Percentiles rank a stretch among this genome's conserved stretches.
Conservation (phyloP, 2,888 invertebrate species). For the Strigamia maritima region DNA sequence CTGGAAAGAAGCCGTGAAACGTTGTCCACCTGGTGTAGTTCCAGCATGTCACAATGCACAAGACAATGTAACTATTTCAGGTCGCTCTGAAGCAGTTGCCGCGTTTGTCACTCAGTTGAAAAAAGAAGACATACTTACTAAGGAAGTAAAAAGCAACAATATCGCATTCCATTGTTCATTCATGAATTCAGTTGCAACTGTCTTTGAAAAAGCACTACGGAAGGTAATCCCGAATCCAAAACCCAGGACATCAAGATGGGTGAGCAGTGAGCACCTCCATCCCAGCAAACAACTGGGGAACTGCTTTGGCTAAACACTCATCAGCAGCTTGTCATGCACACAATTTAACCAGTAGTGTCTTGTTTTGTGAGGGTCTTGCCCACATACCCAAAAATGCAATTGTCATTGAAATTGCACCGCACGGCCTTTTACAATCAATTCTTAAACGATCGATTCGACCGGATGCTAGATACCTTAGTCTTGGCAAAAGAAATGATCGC, state of each 20-base stretch:
- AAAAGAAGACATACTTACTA: constrained; percentile 76
- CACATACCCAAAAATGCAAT: constrained; percentile 84
- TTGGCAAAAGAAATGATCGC: constrained; percentile 77
- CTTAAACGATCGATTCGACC: constrained; percentile 76
- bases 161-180: constrained; percentile 93
- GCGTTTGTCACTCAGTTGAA: constrained; percentile 68
- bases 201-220: constrained; percentile 71
- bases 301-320: constrained; percentile 72
- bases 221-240: constrained; percentile 62
- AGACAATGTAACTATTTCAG: constrained; percentile 93
- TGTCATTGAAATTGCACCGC: constrained; percentile 90
- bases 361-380: constrained; percentile 82
- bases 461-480: constrained; percentile 73
- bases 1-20: constrained; percentile 74
- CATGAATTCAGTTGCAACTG: constrained; percentile 79
- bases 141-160: constrained; percentile 78
- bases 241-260: constrained; percentile 77
- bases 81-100: constrained; percentile 68
- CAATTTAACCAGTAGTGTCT: constrained; percentile 87
- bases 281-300: constrained; percentile 76
- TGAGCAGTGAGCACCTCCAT: constrained; percentile 91
- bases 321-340: constrained; percentile 94
- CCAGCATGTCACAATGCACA: constrained; percentile 93
- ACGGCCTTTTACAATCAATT: constrained; percentile 89
- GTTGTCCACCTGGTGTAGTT: constrained; percentile 73